These are phyloP conservation scores for Pseudorhiza aurosa DNA, from an alignment of 30 jellyfish, hydroid and myxozoan genomes.

Conservation along the genomic window DNA sequence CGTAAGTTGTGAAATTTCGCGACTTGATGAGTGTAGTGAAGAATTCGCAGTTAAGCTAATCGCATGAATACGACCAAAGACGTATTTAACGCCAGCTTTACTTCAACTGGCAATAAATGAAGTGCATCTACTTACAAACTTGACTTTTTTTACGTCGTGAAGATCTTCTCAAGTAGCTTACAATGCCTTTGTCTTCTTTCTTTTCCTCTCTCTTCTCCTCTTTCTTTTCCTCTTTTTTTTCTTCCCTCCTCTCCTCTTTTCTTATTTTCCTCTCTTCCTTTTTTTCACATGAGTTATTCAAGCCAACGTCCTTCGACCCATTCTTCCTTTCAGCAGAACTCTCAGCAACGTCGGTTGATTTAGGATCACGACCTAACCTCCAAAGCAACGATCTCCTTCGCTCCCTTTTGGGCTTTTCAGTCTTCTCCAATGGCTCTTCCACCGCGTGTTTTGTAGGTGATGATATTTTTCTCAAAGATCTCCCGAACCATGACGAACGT, in stretches of 20 bases:
- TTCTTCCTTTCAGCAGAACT: neutral
- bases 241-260: constrained; percentile 3
- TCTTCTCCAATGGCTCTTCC: constrained; percentile 31
- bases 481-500: constrained; percentile 65
- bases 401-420: constrained; percentile 64
- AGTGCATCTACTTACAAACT: constrained; percentile 63
- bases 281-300: neutral
- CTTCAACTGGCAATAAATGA: too few species aligned
- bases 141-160: constrained; percentile 49
- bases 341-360: constrained; percentile 14
- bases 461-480: constrained; percentile 51
- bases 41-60: too few species aligned
- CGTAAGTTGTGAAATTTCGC: too few species aligned
- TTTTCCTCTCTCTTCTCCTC: constrained; percentile 16
- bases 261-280: constrained; percentile 22
- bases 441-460: constrained; percentile 30
- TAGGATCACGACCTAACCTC: constrained; percentile 70
- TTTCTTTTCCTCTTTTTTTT: constrained; percentile 4
- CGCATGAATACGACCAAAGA: too few species aligned
- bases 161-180: constrained; percentile 59
- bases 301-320: neutral
- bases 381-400: constrained; percentile 57
- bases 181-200: constrained; percentile 56
- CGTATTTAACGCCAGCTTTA: too few species aligned
- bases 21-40: too few species aligned